A percentile compares a stretch with the other conserved stretches of the same genome.
phyloP scores from a whole-genome alignment of 2,888 invertebrate species.

The Epistrophella euchroma region DNA sequence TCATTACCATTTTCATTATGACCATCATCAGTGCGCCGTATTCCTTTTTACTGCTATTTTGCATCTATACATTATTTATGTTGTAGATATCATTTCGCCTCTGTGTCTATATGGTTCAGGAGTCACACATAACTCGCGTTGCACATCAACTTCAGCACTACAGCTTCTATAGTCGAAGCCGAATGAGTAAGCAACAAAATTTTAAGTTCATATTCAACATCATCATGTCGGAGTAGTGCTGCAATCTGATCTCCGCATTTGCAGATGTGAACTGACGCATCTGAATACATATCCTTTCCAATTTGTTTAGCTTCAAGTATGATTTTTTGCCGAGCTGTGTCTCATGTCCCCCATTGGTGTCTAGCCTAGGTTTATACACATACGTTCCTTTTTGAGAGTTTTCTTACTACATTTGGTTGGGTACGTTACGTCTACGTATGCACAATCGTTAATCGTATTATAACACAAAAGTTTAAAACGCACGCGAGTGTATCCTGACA shows the following conservation, averaged over 20 bases:
- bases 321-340: constrained; percentile 8
- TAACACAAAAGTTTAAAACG: constrained; percentile 63
- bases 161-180: neutral
- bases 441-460: constrained; percentile 65
- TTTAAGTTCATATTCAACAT: constrained; percentile 62
- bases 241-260: constrained; percentile 55
- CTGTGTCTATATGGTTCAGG: constrained; percentile 8
- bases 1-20: constrained; percentile 52
- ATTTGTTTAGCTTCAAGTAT: constrained; percentile 44
- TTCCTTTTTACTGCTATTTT: constrained; percentile 13
- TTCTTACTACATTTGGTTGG: constrained; percentile 41
- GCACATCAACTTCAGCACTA: constrained; percentile 46
- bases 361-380: constrained; percentile 16
- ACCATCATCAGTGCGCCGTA: constrained; percentile 38
- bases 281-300: constrained; percentile 66
- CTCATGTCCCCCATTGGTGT: neutral
- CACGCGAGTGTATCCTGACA: constrained; percentile 59
- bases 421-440: constrained; percentile 66
- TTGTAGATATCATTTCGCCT: neutral
- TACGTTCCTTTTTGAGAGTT: neutral
- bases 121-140: constrained; percentile 25
- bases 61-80: neutral
- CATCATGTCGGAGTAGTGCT: constrained; percentile 32
- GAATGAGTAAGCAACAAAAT: constrained; percentile 57
- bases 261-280: constrained; percentile 69